Conservation (phyloP, 64 coral and sea anemone genomes). For the Pachyseris speciosa region DNA sequence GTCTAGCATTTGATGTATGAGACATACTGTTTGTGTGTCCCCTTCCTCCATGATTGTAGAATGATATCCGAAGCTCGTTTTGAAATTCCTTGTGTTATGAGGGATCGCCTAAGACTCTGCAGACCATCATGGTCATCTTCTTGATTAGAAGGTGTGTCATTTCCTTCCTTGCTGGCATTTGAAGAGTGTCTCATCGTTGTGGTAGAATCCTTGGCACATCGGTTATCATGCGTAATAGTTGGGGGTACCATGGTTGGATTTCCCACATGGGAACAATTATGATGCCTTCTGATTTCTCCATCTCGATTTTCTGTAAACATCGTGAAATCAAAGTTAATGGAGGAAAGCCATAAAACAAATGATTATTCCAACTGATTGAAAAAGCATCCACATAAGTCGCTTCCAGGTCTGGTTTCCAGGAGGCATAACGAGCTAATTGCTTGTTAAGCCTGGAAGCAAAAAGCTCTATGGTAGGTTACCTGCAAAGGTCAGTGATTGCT, state of each 20-base stretch:
- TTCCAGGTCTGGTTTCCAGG: constrained; percentile 71
- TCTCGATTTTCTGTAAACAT: constrained; percentile 52
- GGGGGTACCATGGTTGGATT: constrained; percentile 68
- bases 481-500: constrained; percentile 21
- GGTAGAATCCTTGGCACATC: constrained; percentile 35
- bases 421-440: constrained; percentile 48
- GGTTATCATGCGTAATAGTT: constrained; percentile 41
- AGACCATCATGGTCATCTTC: constrained; percentile 51
- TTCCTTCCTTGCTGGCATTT: constrained; percentile 34
- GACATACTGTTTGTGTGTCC: constrained; percentile 53
- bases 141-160: constrained; percentile 26
- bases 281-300: constrained; percentile 47
- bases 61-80: constrained; percentile 44
- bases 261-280: constrained; percentile 63
- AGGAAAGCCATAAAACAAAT: constrained; percentile 65
- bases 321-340: constrained; percentile 54
- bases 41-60: constrained; percentile 47
- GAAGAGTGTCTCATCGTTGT: constrained; percentile 10
- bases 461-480: constrained; percentile 33
- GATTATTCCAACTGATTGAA: constrained; percentile 49
- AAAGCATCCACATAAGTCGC: constrained; percentile 60
- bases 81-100: constrained; percentile 25
- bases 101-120: constrained; percentile 65
- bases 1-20: constrained; percentile 48
- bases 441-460: constrained; percentile 55